phyloP scores from a whole-genome alignment of 2,113 vertebrate genomes.

The Cephalopterus ornatus region DNA sequence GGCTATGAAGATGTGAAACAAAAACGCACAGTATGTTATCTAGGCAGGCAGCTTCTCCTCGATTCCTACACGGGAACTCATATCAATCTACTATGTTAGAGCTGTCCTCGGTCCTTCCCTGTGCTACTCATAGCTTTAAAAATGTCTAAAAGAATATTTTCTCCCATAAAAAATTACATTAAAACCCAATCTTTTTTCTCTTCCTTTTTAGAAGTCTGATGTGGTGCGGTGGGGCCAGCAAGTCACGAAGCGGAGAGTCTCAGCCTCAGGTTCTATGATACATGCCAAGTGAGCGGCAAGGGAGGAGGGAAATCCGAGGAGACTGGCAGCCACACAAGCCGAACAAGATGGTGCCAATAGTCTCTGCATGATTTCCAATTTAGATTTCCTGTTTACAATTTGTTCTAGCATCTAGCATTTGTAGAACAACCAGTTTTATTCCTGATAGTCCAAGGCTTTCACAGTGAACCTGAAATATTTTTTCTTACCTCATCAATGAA shows the following conservation, averaged over 20 bases:
- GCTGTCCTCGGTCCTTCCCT: not conserved
- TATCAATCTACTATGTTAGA: not conserved
- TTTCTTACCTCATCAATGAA: not conserved
- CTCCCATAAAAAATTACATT: not conserved
- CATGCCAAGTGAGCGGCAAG: not conserved
- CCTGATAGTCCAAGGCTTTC: not conserved
- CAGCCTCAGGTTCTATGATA: not conserved
- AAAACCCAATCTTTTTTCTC: not conserved
- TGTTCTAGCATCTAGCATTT: not conserved
- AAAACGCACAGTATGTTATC: not conserved
- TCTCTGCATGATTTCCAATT: not conserved
- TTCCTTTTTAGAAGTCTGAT: not conserved
- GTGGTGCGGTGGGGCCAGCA: not conserved
- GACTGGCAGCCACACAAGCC: not conserved
- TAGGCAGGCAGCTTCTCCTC: not conserved
- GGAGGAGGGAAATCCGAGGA: not conserved
- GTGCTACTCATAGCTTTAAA: not conserved
- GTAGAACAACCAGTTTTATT: not conserved
- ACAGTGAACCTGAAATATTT: not conserved
- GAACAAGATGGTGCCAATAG: not conserved
- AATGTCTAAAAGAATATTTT: not conserved
- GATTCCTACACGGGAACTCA: fast-evolving
- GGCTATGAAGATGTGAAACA: not conserved
- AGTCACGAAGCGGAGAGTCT: not conserved
- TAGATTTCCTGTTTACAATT: not conserved